Evolutionary conservation across 2,888 invertebrate genomes (phyloP), one percentile per base, ranked within the genome.

Genomic region (Noctua pronuba): DNA sequence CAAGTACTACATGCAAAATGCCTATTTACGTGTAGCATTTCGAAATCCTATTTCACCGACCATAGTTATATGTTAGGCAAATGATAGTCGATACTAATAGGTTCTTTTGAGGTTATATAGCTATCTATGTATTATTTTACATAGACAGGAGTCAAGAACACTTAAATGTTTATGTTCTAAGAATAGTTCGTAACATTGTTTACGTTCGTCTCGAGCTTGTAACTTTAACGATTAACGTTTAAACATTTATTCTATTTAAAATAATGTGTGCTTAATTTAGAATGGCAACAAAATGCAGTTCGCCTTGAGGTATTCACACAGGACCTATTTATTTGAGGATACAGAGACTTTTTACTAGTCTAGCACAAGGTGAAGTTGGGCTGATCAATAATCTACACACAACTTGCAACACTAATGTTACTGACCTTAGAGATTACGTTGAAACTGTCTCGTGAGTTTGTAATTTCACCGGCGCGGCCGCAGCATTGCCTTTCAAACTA

Each of bases 251-350:
- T 79, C 2, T 28, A 55, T 52, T 62, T 62, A 28, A 16, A 64
- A 76, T 64, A 64, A 73, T 76, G 31, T 65, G 49, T 35, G 49
- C 16, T 16, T 79, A 31, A 83, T 83, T 79, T 83, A 79, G 66
- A 79, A 79, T 83, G 79, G 49, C 49, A 35, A 76, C 52, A 38
- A 4, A 60, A 11, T 24, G 28, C 11, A 46, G 58, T 16, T 79
- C 4, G n/a, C 66, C 79, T 83, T 79, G 83, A 77, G 21, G 28
- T n/a, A 24, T 41, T 28, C 1, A 49, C 76, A 24, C 11, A 66
- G 58, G 49, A 28, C 83, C 46, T 49, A 76, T 77, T 79, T 77
- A 52, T 77, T 77, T 83, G 41, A 77, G 83, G 79, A 83, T 77
- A 66, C 46, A 75, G 35, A 21, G 28, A 52, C 16, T 58, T 44